Conservation (phyloP, 2,113 vertebrate genomes). For the Scomber japonicus region DNA sequence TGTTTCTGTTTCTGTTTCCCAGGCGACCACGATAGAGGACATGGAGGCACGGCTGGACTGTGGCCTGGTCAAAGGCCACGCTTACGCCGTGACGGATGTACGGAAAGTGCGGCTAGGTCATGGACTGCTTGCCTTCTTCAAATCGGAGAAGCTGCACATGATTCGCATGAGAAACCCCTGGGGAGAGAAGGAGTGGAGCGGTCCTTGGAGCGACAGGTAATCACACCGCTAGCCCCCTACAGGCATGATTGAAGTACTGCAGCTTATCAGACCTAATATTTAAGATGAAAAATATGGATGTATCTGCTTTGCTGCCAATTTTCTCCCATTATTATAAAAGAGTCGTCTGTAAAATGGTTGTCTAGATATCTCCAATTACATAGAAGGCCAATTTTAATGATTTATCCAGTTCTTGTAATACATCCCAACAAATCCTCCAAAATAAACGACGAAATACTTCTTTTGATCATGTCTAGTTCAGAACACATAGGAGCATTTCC, state of each 20-base stretch:
- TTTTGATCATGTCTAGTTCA: too few species aligned
- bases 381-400: too few species aligned
- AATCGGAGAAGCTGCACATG: conserved; percentile 97
- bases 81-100: conserved; percentile 94
- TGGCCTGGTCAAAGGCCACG: conserved; percentile 96
- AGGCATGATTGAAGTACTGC: background rate
- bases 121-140: conserved; percentile 94
- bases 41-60: conserved; percentile 96
- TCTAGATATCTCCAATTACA: too few species aligned
- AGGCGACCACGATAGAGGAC: conserved; percentile 92
- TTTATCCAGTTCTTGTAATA: too few species aligned
- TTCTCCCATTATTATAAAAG: too few species aligned
- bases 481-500: too few species aligned
- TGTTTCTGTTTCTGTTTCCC: conserved; percentile 10
- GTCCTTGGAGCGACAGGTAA: conserved; percentile 98
- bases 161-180: conserved; percentile 98
- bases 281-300: too few species aligned
- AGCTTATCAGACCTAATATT: background rate
- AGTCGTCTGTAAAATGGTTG: too few species aligned
- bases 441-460: too few species aligned
- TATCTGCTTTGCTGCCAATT: background rate
- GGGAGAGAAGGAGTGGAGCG: conserved; percentile 98
- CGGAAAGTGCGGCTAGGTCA: conserved; percentile 94
- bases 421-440: too few species aligned
- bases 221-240: conserved; percentile 11